A percentile compares a stretch with the other conserved stretches of the same genome.
These are phyloP conservation scores for Elaphurus davidianus DNA, from an alignment of 2,113 vertebrate species.

Conservation along the genomic window DNA sequence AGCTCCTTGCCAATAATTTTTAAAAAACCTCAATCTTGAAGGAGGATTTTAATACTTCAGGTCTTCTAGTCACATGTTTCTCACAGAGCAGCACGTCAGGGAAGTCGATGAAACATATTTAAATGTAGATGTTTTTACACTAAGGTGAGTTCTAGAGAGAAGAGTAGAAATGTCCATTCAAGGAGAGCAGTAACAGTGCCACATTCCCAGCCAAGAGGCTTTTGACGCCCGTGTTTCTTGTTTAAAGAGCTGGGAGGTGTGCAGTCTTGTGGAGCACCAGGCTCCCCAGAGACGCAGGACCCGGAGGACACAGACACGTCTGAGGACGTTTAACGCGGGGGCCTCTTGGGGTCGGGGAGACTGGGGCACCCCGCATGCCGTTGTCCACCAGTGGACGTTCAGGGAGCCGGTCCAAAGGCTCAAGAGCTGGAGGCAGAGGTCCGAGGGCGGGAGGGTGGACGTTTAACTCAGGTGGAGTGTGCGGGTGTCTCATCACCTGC, in stretches of 20 bases:
- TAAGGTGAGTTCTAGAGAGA: neutral
- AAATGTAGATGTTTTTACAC: neutral
- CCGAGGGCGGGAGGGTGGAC: accelerated
- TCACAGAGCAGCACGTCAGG: neutral
- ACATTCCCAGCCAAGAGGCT: neutral
- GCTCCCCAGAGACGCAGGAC: neutral
- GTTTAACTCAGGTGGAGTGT: neutral
- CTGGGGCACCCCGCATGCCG: accelerated
- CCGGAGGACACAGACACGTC: accelerated
- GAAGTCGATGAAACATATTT: neutral
- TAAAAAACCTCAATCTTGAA: neutral
- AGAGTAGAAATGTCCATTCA: neutral
- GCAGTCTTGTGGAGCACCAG: accelerated
- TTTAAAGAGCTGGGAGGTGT: neutral
- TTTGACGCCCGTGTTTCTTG: accelerated
- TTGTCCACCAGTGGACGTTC: neutral
- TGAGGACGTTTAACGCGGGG: neutral
- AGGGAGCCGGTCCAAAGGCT: neutral
- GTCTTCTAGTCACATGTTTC: neutral
- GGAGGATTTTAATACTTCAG: neutral
- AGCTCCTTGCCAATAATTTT: neutral
- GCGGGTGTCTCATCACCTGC: accelerated
- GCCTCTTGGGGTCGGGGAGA: too few relatives aligned
- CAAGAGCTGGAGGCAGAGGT: neutral
- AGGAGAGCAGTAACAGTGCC: neutral